Percentiles rank a stretch among this genome's conserved stretches.
Evolutionary conservation across 2,888 invertebrate genomes (phyloP).

Genomic region (Xiphydria camelus): DNA sequence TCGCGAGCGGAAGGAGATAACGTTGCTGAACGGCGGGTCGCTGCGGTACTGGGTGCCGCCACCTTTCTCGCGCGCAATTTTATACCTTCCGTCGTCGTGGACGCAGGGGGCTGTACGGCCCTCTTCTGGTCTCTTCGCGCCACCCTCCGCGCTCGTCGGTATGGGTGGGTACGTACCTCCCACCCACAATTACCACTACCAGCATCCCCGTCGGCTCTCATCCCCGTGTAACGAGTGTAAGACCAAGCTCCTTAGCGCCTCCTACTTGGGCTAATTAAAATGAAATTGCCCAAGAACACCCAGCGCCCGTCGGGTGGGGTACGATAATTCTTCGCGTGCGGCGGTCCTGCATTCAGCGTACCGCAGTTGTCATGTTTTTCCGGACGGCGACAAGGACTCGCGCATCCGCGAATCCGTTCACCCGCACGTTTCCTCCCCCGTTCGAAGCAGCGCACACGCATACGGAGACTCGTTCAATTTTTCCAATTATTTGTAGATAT

Average conservation of each 20-base stretch:
- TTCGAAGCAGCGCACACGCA: too few relatives aligned
- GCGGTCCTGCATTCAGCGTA: too few relatives aligned
- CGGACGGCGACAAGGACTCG: too few relatives aligned
- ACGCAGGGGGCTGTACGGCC: conserved; percentile 11
- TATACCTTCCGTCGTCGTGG: conserved; percentile 36
- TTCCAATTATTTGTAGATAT: too few relatives aligned
- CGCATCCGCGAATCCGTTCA: too few relatives aligned
- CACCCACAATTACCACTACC: conserved; percentile 7
- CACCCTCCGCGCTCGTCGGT: neutral
- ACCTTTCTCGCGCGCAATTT: conserved; percentile 39
- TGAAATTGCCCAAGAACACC: conserved; percentile 14
- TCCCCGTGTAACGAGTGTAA: conserved; percentile 10
- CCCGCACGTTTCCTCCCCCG: too few relatives aligned
- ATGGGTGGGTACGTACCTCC: too few relatives aligned
- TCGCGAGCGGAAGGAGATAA: neutral
- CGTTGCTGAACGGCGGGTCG: conserved; percentile 18
- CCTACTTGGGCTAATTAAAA: conserved; percentile 26
- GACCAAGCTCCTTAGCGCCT: conserved; percentile 15
- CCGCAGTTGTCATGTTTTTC: too few relatives aligned
- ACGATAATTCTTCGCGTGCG: too few relatives aligned
- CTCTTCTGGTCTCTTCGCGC: neutral
- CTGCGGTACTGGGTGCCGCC: conserved; percentile 38
- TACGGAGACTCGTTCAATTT: too few relatives aligned
- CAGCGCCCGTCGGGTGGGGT: too few relatives aligned
- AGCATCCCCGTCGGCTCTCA: conserved; percentile 8